Evolutionary conservation across 2,888 invertebrate genomes (phyloP).

Genomic region (Drosophila falleni): DNA sequence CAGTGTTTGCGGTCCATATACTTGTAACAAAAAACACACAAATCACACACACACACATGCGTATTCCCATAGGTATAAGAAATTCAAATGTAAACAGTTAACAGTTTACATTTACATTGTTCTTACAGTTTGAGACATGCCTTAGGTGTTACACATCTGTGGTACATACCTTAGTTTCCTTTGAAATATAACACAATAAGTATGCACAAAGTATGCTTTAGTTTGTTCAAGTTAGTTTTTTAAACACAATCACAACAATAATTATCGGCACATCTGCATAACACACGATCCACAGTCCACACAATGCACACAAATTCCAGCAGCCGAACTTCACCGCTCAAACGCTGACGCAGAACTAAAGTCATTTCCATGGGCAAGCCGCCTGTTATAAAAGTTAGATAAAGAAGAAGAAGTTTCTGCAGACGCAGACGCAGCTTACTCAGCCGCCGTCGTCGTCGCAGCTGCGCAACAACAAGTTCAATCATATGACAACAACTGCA

Average conservation of each 20-base stretch:
- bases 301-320: constrained; percentile 4
- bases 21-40: constrained; percentile 18
- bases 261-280: constrained; percentile 34
- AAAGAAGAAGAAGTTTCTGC: constrained; percentile 55
- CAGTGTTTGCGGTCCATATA: constrained; percentile 52
- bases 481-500: constrained; percentile 34
- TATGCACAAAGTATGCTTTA: no score
- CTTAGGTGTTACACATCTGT: background rate
- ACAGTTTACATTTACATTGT: constrained; percentile 1
- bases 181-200: background rate
- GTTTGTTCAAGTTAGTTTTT: no score
- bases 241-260: background rate
- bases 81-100: constrained; percentile 21
- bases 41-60: constrained; percentile 1
- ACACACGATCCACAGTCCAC: constrained; percentile 14
- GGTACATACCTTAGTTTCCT: constrained; percentile 25
- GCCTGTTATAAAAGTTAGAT: constrained; percentile 79
- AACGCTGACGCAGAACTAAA: constrained; percentile 75
- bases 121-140: constrained; percentile 1
- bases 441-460: background rate
- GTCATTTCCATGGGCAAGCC: constrained; percentile 56
- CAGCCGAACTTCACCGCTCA: constrained; percentile 68
- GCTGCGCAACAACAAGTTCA: constrained; percentile 21
- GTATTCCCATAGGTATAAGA: background rate
- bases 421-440: background rate